Percentiles rank a stretch among this genome's conserved stretches.
phyloP scores from a whole-genome alignment of 2,888 invertebrate genomes.

The Platycheirus albimanus region DNA sequence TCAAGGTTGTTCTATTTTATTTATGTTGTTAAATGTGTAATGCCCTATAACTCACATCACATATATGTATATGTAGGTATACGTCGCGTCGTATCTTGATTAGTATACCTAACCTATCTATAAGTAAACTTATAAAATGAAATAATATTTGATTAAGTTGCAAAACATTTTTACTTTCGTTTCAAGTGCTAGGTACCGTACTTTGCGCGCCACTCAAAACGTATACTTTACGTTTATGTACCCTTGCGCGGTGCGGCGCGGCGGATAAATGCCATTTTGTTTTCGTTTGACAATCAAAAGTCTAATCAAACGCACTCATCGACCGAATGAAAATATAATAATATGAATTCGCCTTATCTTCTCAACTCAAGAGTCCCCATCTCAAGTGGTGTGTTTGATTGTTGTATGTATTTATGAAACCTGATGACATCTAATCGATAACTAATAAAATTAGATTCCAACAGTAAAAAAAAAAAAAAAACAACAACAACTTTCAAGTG shows the following conservation, averaged over 20 bases:
- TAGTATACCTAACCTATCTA: too few relatives aligned
- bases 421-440: conserved; percentile 63
- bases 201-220: conserved; percentile 10
- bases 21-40: too few relatives aligned
- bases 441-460: conserved; percentile 64
- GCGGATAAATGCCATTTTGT: background rate
- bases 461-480: conserved; percentile 16
- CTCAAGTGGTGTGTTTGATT: conserved; percentile 26
- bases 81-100: too few relatives aligned
- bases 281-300: conserved; percentile 50
- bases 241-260: background rate
- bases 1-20: too few relatives aligned
- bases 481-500: conserved; percentile 2
- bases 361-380: conserved; percentile 28
- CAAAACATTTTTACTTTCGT: conserved; percentile 27
- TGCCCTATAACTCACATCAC: too few relatives aligned
- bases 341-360: conserved; percentile 33
- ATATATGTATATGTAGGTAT: too few relatives aligned
- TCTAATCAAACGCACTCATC: conserved; percentile 40
- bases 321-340: background rate
- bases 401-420: background rate
- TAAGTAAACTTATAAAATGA: too few relatives aligned
- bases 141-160: conserved; percentile 12
- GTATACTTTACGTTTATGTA: too few relatives aligned
- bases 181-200: conserved; percentile 11